These are phyloP conservation scores for Oenanthe oenanthe DNA, from an alignment of 2,113 vertebrate species.

Conservation along the genomic window DNA sequence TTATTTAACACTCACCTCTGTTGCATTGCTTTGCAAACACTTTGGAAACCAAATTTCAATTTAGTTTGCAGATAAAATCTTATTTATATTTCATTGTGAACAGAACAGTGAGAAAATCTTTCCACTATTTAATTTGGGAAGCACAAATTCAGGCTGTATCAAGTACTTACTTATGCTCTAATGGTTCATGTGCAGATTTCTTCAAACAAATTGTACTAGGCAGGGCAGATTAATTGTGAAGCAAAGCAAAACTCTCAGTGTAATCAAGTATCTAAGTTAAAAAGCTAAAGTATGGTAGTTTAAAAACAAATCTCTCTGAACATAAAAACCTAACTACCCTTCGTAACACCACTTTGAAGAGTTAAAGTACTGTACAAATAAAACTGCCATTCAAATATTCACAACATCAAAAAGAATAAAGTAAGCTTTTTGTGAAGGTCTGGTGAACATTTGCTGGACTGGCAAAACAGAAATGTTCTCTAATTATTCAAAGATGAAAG, in stretches of 20 bases:
- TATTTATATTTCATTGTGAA: background rate
- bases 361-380: background rate
- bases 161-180: background rate
- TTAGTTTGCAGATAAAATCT: background rate
- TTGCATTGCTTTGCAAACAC: background rate
- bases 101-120: background rate
- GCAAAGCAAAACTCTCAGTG: background rate
- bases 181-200: background rate
- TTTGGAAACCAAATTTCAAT: background rate
- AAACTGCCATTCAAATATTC: slow-evolving; percentile 37
- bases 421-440: slow-evolving; percentile 14
- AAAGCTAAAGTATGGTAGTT: background rate
- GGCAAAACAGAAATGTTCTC: background rate
- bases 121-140: background rate
- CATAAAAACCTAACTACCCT: background rate
- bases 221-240: background rate
- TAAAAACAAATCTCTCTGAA: slow-evolving; percentile 21
- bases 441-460: slow-evolving; percentile 34
- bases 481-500: slow-evolving; percentile 42
- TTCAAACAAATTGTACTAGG: background rate
- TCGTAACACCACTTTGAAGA: slow-evolving; percentile 24
- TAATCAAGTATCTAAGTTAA: background rate
- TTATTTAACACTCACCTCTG: background rate
- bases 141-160: background rate
- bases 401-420: slow-evolving; percentile 35